Conservation (phyloP, 2,113 vertebrate genomes). For the Cairina moschata region DNA sequence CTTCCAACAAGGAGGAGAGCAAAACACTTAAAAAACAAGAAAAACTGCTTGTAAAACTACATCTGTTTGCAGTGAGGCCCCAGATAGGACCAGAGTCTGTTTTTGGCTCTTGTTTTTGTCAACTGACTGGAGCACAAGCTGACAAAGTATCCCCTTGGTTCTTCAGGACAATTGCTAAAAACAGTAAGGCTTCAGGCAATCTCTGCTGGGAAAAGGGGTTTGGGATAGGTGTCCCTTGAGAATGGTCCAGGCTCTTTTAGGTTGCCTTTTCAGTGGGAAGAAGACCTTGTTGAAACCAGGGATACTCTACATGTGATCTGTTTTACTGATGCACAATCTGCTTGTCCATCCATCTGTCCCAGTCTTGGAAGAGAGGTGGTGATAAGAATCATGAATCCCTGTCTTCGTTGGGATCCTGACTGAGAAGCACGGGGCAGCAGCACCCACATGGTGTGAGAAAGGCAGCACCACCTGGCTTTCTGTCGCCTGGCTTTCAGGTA, state of each 20-base stretch:
- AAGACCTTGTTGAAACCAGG: not conserved
- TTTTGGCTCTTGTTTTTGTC: conserved; percentile 6
- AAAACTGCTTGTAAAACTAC: not conserved
- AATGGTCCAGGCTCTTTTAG: not conserved
- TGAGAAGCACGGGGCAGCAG: not conserved
- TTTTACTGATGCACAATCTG: not conserved
- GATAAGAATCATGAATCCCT: not conserved
- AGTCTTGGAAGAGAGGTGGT: not conserved
- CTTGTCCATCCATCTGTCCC: not conserved
- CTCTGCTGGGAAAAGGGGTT: not conserved
- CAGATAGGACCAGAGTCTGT: not conserved
- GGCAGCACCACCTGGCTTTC: not conserved
- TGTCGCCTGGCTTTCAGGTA: not conserved
- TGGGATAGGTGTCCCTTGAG: not conserved
- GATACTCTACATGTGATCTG: not conserved
- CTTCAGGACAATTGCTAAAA: not conserved
- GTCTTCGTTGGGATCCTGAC: not conserved
- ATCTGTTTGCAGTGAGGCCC: not conserved
- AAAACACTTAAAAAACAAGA: not conserved
- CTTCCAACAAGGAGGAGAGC: not conserved
- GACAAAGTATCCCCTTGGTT: not conserved
- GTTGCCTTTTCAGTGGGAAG: not conserved
- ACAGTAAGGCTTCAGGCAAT: not conserved
- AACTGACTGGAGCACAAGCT: not conserved
- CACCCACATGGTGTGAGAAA: not conserved